Conservation (phyloP, 2,113 vertebrate species). For the Oreocharis arfaki region DNA sequence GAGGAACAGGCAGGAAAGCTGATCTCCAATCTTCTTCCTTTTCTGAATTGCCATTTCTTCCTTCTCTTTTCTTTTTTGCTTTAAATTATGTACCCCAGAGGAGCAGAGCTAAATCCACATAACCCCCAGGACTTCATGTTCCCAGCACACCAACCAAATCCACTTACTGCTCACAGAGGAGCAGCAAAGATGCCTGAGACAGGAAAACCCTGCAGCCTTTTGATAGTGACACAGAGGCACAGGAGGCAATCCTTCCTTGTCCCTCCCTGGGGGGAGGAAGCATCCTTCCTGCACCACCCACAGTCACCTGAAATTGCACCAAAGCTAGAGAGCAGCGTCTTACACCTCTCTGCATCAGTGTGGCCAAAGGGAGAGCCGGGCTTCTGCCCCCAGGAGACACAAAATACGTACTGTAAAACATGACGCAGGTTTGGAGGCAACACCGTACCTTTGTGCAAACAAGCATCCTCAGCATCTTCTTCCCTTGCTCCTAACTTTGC, state of each 20-base stretch:
- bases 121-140: background rate
- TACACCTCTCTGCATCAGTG: background rate
- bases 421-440: background rate
- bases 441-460: background rate
- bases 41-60: background rate
- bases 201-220: background rate
- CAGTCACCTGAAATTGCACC: background rate
- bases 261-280: background rate
- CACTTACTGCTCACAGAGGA: background rate
- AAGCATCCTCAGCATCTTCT: background rate
- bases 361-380: accelerated
- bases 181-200: background rate
- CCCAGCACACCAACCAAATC: background rate
- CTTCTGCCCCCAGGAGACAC: background rate
- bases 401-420: accelerated
- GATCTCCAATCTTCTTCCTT: background rate
- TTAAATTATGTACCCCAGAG: background rate
- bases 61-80: background rate
- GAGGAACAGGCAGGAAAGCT: background rate
- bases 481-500: background rate
- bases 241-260: background rate
- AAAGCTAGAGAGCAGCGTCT: background rate
- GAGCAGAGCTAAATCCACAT: background rate
- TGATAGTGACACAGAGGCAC: accelerated
- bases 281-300: background rate